phyloP scores from a whole-genome alignment of 2,113 vertebrate genomes.

The Gulo gulo region DNA sequence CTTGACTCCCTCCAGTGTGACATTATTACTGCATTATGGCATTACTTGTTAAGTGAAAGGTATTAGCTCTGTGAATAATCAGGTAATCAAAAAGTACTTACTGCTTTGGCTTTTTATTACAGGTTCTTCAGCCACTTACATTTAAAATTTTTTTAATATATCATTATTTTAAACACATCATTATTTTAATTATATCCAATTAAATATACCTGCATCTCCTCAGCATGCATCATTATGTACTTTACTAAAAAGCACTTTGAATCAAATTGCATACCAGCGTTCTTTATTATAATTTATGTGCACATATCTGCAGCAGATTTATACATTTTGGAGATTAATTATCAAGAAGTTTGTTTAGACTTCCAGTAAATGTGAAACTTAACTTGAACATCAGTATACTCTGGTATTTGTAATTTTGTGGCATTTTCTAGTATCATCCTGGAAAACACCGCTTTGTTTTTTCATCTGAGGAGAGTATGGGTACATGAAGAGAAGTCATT shows the following conservation, averaged over 20 bases:
- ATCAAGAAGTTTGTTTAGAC: conserved; percentile 59
- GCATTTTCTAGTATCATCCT: conserved; percentile 5
- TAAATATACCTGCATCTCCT: conserved; percentile 71
- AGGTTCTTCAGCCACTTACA: conserved; percentile 73
- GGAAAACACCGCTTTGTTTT: neutral
- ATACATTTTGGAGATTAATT: conserved; percentile 63
- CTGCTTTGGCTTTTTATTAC: conserved; percentile 75
- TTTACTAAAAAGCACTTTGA: conserved; percentile 74
- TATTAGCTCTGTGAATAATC: conserved; percentile 70
- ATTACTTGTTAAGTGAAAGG: conserved; percentile 59
- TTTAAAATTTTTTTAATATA: conserved; percentile 70
- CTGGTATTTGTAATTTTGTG: neutral
- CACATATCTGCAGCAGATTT: conserved; percentile 54
- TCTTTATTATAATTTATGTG: conserved; percentile 73
- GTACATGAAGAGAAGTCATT: neutral
- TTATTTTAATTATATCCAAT: conserved; percentile 80
- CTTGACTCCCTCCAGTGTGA: neutral
- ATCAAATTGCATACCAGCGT: conserved; percentile 58
- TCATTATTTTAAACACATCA: conserved; percentile 80
- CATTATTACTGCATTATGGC: conserved; percentile 17
- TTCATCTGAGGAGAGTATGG: neutral
- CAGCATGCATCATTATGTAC: conserved; percentile 74
- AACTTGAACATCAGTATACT: conserved; percentile 9
- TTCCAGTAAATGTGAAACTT: conserved; percentile 46
- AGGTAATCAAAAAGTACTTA: conserved; percentile 77